Conservation (phyloP, 2,113 vertebrate species). For the Notothenia rossii region DNA sequence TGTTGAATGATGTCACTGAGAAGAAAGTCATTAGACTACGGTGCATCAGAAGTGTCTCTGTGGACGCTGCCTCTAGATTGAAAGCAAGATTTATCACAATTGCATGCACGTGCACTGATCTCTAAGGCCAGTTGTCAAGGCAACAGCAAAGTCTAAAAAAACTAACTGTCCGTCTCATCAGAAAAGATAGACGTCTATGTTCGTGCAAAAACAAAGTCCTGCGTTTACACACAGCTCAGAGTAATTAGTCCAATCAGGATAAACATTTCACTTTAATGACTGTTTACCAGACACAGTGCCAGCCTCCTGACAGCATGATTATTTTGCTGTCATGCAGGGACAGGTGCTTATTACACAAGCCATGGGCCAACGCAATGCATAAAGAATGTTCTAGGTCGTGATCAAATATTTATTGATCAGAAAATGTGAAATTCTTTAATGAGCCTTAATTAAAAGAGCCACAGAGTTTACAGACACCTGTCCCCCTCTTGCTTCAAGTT, state of each 20-base stretch:
- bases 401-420: constrained; percentile 28
- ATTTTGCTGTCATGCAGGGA: constrained; percentile 39
- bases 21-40: neutral
- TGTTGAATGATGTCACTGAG: constrained; percentile 30
- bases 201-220: neutral
- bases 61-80: constrained; percentile 30
- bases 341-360: constrained; percentile 35
- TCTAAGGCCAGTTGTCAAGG: constrained; percentile 70
- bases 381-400: neutral
- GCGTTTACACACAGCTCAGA: constrained; percentile 40
- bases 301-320: constrained; percentile 36
- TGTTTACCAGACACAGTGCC: constrained; percentile 58
- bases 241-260: constrained; percentile 51
- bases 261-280: constrained; percentile 73
- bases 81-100: constrained; percentile 53
- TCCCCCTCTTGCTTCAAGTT: constrained; percentile 1
- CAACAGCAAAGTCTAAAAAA: constrained; percentile 56
- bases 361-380: neutral
- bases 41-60: constrained; percentile 27
- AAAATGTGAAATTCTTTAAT: constrained; percentile 9
- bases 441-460: neutral
- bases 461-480: neutral
- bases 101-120: constrained; percentile 57
- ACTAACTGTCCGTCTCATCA: neutral
- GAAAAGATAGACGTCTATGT: constrained; percentile 9